Percentiles rank a stretch among this genome's conserved stretches.
These are phyloP conservation scores for Ephestia elutella DNA, from an alignment of 1,140 invertebrate species.

Conservation along the genomic window DNA sequence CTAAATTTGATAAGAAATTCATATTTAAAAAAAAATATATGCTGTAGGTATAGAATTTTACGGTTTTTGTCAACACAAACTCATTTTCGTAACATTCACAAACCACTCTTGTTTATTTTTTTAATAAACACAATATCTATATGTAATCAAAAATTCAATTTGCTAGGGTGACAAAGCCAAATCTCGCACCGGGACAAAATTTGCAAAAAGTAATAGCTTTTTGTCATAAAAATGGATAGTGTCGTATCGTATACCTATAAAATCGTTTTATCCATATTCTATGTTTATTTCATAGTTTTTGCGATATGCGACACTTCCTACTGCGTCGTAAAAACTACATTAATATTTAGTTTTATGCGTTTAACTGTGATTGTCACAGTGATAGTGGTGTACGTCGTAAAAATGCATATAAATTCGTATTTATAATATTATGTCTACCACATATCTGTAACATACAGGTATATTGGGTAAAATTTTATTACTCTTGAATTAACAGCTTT, in stretches of 20 bases:
- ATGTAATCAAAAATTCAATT: not conserved
- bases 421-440: not conserved
- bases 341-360: constrained; percentile 2
- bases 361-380: not conserved
- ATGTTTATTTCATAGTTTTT: not conserved
- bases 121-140: too few species aligned
- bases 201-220: not conserved
- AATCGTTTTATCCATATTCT: constrained; percentile 4
- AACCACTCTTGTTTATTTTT: too few species aligned
- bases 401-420: not conserved
- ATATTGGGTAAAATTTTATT: too few species aligned
- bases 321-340: not conserved
- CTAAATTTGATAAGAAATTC: too few species aligned
- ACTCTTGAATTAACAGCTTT: too few species aligned
- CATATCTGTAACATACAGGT: too few species aligned
- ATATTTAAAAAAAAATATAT: too few species aligned
- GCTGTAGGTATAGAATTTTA: too few species aligned
- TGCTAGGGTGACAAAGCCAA: not conserved
- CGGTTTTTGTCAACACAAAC: too few species aligned
- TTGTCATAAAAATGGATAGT: constrained; percentile 2
- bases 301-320: not conserved
- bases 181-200: not conserved
- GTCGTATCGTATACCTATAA: not conserved
- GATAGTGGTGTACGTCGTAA: not conserved
- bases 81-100: too few species aligned